These are phyloP conservation scores for Ammodytes marinus DNA, from an alignment of 2,113 vertebrate species.

Conservation along the genomic window DNA sequence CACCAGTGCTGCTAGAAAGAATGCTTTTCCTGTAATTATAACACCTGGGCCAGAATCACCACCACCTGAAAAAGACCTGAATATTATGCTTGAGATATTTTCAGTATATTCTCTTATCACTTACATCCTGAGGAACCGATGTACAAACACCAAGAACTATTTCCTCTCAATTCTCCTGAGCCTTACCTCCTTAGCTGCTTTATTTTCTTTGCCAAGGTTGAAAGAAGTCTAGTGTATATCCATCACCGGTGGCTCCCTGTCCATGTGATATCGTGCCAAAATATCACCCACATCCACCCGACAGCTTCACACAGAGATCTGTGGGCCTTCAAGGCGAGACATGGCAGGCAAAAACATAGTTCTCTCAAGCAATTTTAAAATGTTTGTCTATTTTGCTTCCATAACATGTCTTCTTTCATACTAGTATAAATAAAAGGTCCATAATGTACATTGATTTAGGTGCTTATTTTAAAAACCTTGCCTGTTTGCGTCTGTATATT, in stretches of 20 bases:
- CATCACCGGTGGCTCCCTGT: conserved; percentile 11
- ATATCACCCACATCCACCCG: conserved; percentile 22
- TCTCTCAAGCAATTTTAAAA: too few species aligned
- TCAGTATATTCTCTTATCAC: background rate
- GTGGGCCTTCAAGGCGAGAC: background rate
- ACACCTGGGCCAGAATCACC: background rate
- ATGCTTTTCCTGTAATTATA: background rate
- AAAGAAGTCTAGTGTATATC: conserved; percentile 22
- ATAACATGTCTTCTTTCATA: too few species aligned
- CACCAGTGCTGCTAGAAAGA: background rate
- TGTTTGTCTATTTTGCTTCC: too few species aligned
- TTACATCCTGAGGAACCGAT: background rate
- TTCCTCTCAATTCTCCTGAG: background rate
- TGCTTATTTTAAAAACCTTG: too few species aligned
- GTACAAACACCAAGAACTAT: background rate
- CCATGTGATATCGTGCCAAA: conserved; percentile 7
- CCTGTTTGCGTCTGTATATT: too few species aligned
- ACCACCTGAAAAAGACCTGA: background rate
- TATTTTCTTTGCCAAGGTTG: conserved; percentile 55
- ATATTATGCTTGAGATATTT: background rate
- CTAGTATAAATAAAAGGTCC: too few species aligned
- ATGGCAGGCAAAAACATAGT: background rate
- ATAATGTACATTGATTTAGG: too few species aligned
- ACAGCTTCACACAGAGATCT: conserved; percentile 8
- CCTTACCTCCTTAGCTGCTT: background rate